Evolutionary conservation across 2,113 vertebrate species (phyloP).

Genomic region (Corapipo altera): DNA sequence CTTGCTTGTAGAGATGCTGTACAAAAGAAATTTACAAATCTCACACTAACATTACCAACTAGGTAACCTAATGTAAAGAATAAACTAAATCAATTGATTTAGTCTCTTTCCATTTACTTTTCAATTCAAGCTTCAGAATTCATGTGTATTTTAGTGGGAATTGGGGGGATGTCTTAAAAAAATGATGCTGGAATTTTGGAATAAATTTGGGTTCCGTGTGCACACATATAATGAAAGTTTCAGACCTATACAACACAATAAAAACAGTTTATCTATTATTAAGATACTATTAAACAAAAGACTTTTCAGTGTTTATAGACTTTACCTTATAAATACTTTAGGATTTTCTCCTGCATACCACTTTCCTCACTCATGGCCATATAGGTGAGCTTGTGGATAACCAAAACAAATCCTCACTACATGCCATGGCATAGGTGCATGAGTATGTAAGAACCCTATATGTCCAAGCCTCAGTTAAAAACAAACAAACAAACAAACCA

Average conservation of each 20-base stretch:
- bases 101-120: background rate
- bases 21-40: background rate
- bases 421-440: background rate
- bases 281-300: background rate
- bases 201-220: background rate
- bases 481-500: background rate
- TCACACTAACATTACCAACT: background rate
- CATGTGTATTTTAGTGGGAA: background rate
- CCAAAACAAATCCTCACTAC: background rate
- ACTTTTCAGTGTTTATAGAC: background rate
- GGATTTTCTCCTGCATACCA: background rate
- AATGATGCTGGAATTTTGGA: background rate
- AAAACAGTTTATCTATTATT: background rate
- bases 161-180: background rate
- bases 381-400: background rate
- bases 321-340: background rate
- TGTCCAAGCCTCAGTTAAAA: background rate
- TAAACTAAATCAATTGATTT: background rate
- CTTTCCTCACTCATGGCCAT: background rate
- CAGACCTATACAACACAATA: background rate
- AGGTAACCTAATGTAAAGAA: background rate
- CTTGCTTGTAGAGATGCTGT: background rate
- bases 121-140: background rate
- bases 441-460: background rate
- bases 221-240: background rate